Evolutionary conservation across 2,113 vertebrate species (phyloP).

Genomic region (Ctenomys sociabilis): DNA sequence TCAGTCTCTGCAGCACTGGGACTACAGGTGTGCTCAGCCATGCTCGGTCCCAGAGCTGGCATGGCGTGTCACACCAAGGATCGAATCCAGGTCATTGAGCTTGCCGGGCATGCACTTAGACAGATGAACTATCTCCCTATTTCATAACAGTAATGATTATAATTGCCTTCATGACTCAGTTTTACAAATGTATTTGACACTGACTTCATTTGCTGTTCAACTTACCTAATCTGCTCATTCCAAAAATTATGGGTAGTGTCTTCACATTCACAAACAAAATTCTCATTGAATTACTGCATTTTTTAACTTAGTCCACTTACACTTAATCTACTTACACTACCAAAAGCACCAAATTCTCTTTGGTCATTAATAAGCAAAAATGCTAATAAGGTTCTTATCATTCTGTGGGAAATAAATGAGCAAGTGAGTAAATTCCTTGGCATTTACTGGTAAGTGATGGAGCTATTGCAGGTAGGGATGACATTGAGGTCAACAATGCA

Average conservation of each 20-base stretch:
- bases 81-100: too few species aligned
- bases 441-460: not conserved
- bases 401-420: not conserved
- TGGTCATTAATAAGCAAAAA: not conserved
- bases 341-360: not conserved
- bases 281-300: not conserved
- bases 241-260: not conserved
- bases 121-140: too few species aligned
- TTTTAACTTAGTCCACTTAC: not conserved
- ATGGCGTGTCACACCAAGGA: too few species aligned
- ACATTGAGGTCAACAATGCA: not conserved
- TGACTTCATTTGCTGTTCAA: not conserved
- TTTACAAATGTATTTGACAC: not conserved
- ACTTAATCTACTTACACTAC: not conserved
- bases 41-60: too few species aligned
- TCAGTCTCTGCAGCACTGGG: too few species aligned
- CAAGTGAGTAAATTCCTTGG: not conserved
- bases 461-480: not conserved
- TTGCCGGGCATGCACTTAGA: too few species aligned
- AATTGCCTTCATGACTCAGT: not conserved
- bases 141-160: not conserved
- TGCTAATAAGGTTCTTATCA: not conserved
- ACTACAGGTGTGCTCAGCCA: too few species aligned
- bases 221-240: not conserved
- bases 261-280: not conserved